These are phyloP conservation scores for Tipula vernalis DNA, from an alignment of 2,888 invertebrate genomes.

Conservation along the genomic window DNA sequence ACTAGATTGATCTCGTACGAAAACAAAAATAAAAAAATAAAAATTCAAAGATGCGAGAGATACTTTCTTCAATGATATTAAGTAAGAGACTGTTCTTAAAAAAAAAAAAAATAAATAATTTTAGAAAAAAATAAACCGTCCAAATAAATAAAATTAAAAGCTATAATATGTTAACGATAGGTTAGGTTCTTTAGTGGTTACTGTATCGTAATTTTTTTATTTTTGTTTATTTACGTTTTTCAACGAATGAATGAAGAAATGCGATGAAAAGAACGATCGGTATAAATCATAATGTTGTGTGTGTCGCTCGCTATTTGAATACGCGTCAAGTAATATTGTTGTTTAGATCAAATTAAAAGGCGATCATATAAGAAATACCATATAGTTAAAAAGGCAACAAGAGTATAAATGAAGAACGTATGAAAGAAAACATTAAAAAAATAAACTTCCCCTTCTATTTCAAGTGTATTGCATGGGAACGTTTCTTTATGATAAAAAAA, in stretches of 20 bases:
- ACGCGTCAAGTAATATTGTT: not conserved
- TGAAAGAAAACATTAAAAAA: not conserved
- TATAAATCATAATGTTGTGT: not conserved
- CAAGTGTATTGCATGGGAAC: not conserved
- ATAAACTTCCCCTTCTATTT: not conserved
- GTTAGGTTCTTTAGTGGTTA: not conserved
- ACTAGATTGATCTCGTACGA: not conserved
- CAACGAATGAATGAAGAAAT: not conserved
- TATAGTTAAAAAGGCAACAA: not conserved
- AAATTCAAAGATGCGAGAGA: not conserved
- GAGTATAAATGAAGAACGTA: not conserved
- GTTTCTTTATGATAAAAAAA: not conserved
- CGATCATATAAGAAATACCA: not conserved
- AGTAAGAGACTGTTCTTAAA: not conserved
- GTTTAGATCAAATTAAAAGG: constrained; percentile 4
- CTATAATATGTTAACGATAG: not conserved
- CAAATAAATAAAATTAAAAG: not conserved
- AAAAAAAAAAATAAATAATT: not conserved
- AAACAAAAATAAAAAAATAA: not conserved
- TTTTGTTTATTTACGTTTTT: constrained; percentile 7
- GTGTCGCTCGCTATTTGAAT: not conserved
- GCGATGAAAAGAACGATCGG: not conserved
- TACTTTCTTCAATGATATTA: not conserved
- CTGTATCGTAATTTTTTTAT: not conserved
- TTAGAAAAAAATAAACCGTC: not conserved